Evolutionary conservation across 1,140 invertebrate species (phyloP), one percentile per base, ranked within the genome.

Genomic region (Drosophila nigromelanica): DNA sequence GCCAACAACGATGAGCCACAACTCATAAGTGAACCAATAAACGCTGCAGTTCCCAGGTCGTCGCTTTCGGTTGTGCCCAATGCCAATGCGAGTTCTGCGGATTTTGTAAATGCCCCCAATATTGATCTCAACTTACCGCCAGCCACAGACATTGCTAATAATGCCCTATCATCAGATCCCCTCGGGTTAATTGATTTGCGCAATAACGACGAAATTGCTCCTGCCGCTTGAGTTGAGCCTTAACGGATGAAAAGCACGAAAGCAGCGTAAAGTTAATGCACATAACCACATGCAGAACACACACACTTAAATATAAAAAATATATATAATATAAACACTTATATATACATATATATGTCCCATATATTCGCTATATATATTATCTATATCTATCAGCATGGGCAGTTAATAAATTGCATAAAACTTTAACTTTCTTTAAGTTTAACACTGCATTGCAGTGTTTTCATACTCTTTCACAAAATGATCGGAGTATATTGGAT

Each of bases 351-450:
- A 42, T 33, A 60, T 5, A 24, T 5, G 7, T n/a, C 21, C 6
- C 37, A 15, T 24, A 40, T 40, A 43, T 43, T 12, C 14, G 15
- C 14, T 43, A 43, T 43, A n/a, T 43, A 37, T 15, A 47, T 50
- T 74, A 60, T 54, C 18, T 58, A 75, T 62, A 56, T 21, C 39
- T 39, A 59, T 24, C 39, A 62, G 74, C 79, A 82, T 47, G 47
- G 24, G 79, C 79, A 74, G 50, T 70, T 52, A 59, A 70, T 67
- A 82, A 74, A 78, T 78, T 78, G 79, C 74, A 56, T 15, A 8
- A 3, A 27, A 7, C 37, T 54, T 51, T 55, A 24, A 33, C 10
- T 21, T 35, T 10, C n/a, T n/a, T 27, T 0, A n/a, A 27, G 5
- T 5, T 48, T 33, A 39, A 54, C 51, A 54, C 51, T 54, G 33